These are phyloP conservation scores for Melozone crissalis DNA, from an alignment of 2,113 vertebrate genomes.

Conservation along the genomic window DNA sequence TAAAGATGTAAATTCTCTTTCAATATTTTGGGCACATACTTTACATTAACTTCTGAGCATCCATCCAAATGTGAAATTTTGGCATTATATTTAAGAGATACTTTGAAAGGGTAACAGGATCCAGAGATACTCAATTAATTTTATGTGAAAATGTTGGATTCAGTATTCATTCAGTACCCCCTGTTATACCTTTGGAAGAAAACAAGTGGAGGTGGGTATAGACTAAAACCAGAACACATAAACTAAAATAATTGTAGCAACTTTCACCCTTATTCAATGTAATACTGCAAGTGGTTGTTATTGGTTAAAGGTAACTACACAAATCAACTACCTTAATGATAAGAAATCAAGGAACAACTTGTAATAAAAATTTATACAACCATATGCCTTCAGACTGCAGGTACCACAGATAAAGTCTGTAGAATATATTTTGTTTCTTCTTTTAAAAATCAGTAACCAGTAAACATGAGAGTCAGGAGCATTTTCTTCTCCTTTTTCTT, in stretches of 20 bases:
- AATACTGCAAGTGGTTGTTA: background rate
- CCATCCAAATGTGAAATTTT: slow-evolving; percentile 31
- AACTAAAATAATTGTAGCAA: background rate
- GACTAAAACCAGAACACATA: background rate
- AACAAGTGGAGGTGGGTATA: background rate
- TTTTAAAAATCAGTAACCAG: background rate
- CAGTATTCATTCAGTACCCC: background rate
- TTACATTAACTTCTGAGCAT: slow-evolving; percentile 35
- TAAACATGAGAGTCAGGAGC: background rate
- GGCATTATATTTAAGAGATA: background rate
- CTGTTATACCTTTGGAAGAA: background rate
- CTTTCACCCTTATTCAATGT: background rate
- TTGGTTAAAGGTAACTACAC: background rate
- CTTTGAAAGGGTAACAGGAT: slow-evolving; percentile 26
- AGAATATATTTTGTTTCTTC: background rate
- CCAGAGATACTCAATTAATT: slow-evolving; percentile 14
- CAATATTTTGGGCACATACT: slow-evolving; percentile 40
- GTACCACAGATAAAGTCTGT: background rate
- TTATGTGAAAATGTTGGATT: background rate
- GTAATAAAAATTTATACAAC: background rate
- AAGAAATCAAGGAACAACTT: background rate
- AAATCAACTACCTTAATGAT: background rate
- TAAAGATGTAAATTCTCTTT: slow-evolving; percentile 43
- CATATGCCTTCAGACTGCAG: background rate
- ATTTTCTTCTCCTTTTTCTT: background rate